These are phyloP conservation scores for Haliclystus octoradiatus DNA, from an alignment of 30 jellyfish, hydroid and myxozoan genomes.

Conservation along the genomic window DNA sequence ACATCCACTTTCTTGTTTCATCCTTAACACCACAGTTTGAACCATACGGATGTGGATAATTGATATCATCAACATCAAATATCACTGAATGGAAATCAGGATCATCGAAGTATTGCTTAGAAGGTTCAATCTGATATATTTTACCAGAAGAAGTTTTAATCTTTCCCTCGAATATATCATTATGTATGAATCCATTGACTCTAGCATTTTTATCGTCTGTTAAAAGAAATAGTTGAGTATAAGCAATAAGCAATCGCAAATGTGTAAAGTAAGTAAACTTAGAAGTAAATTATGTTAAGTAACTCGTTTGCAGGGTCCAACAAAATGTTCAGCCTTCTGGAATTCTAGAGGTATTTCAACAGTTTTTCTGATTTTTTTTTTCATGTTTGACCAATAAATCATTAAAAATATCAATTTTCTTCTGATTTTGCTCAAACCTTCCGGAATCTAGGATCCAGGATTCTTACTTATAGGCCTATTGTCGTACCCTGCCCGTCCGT, in stretches of 20 bases:
- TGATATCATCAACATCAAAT: conserved; percentile 41
- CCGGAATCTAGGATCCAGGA: too few relatives aligned
- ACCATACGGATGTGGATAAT: conserved; percentile 50
- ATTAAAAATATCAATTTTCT: too few relatives aligned
- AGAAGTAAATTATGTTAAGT: neutral
- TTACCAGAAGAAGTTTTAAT: conserved; percentile 41
- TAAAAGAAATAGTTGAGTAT: neutral
- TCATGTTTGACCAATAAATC: too few relatives aligned
- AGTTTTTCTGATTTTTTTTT: too few relatives aligned
- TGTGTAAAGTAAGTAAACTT: neutral
- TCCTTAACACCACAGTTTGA: conserved; percentile 72
- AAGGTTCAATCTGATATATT: conserved; percentile 72
- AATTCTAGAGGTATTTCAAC: too few relatives aligned
- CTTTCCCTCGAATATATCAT: conserved; percentile 74
- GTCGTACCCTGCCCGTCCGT: too few relatives aligned
- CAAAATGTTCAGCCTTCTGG: too few relatives aligned
- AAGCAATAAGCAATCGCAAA: neutral
- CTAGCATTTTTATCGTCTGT: conserved; percentile 54
- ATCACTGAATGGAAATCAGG: conserved; percentile 62
- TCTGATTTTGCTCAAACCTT: too few relatives aligned
- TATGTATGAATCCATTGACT: conserved; percentile 84
- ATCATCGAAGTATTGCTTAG: conserved; percentile 45
- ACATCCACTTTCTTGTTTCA: conserved; percentile 65
- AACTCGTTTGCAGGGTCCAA: too few relatives aligned
- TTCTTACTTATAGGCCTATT: neutral